phyloP scores from a whole-genome alignment of 2,113 vertebrate genomes.

The Morone chrysops region DNA sequence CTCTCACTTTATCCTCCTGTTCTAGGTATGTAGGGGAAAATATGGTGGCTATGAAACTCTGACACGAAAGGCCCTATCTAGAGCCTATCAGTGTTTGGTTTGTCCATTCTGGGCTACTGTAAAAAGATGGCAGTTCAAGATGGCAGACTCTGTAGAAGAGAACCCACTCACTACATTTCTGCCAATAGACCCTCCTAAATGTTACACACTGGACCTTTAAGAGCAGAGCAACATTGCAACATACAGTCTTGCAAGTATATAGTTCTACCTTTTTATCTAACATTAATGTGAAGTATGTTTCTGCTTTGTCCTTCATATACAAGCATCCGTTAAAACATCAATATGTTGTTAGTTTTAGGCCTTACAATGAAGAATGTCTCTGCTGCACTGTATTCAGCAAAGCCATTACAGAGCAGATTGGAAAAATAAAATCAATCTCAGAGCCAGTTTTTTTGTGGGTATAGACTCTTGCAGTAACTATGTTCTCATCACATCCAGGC shows the following conservation, averaged over 20 bases:
- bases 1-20: too few species aligned
- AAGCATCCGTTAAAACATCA: constrained; percentile 9
- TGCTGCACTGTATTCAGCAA: constrained; percentile 9
- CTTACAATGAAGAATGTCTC: constrained; percentile 32
- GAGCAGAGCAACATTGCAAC: background rate
- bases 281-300: background rate
- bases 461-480: constrained; percentile 1
- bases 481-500: constrained; percentile 5
- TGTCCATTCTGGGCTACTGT: too few species aligned
- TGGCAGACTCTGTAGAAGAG: too few species aligned
- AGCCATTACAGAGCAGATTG: constrained; percentile 32
- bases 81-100: too few species aligned
- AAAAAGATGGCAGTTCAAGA: too few species aligned
- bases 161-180: too few species aligned
- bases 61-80: too few species aligned
- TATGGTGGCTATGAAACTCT: too few species aligned
- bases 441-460: background rate
- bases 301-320: background rate
- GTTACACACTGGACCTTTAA: too few species aligned
- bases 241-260: background rate
- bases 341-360: background rate
- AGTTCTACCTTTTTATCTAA: background rate
- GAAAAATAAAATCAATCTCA: constrained; percentile 33
- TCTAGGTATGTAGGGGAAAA: too few species aligned
- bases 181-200: too few species aligned